A percentile compares a stretch with the other conserved stretches of the same genome.
These are phyloP conservation scores for Luehdorfia chinensis DNA, from an alignment of 1,140 invertebrate genomes.

Conservation along the genomic window DNA sequence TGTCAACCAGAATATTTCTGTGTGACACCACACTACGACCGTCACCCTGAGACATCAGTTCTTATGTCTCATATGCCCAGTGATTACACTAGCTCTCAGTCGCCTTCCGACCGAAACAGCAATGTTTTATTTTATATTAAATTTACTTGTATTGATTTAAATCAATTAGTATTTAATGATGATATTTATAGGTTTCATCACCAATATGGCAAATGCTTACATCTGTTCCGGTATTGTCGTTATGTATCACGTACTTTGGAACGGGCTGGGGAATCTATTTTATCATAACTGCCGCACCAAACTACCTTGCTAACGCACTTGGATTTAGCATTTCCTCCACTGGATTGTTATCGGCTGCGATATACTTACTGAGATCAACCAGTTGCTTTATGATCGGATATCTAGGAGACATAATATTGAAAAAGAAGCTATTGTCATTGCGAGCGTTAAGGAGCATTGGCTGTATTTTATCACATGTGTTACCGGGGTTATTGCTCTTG, in stretches of 20 bases:
- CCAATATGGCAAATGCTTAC: conserved; percentile 12
- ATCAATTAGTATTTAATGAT: too few species aligned
- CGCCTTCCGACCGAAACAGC: too few species aligned
- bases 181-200: neutral
- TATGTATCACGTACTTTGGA: conserved; percentile 5
- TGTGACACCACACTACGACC: too few species aligned
- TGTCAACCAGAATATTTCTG: too few species aligned
- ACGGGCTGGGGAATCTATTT: conserved; percentile 16
- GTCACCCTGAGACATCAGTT: too few species aligned
- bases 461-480: conserved; percentile 1
- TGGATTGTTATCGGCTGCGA: conserved; percentile 10
- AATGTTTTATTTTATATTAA: too few species aligned
- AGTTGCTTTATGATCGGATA: conserved; percentile 4
- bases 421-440: conserved; percentile 1
- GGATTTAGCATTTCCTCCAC: conserved; percentile 13
- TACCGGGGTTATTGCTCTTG: conserved; percentile 7
- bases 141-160: too few species aligned
- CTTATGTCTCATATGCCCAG: too few species aligned
- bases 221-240: conserved; percentile 12
- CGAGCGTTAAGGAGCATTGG: conserved; percentile 6
- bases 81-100: too few species aligned
- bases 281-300: conserved; percentile 14
- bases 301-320: conserved; percentile 16
- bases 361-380: conserved; percentile 7
- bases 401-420: conserved; percentile 11